Evolutionary conservation across 2,113 vertebrate genomes (phyloP).

Genomic region (Ardeotis arabs): DNA sequence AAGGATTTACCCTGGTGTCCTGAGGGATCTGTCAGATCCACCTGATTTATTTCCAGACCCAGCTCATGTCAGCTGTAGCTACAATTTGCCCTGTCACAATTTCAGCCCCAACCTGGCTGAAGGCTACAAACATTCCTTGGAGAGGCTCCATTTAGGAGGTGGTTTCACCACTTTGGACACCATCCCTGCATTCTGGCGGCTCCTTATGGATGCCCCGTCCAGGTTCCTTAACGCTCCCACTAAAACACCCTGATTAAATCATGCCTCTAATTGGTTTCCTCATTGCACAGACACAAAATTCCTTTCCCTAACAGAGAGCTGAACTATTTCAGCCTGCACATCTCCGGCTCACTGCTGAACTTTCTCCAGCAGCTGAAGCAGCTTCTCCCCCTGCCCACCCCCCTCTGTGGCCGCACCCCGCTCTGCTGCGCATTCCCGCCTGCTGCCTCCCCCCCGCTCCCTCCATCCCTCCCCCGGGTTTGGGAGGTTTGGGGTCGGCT

Average conservation of each 20-base stretch:
- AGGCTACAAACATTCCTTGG: neutral
- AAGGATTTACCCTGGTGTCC: neutral
- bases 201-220: neutral
- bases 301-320: neutral
- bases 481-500: neutral
- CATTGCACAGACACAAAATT: neutral
- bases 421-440: neutral
- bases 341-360: neutral
- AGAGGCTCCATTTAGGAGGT: neutral
- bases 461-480: neutral
- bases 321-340: neutral
- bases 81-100: neutral
- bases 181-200: neutral
- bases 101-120: neutral
- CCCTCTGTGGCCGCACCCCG: neutral
- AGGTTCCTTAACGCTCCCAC: neutral
- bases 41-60: neutral
- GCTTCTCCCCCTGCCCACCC: neutral
- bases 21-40: neutral
- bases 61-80: neutral
- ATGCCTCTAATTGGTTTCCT: conserved; percentile 23
- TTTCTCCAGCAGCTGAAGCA: neutral
- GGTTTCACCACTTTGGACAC: neutral
- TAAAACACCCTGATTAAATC: conserved; percentile 42
- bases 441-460: neutral